phyloP scores from a whole-genome alignment of 2,113 vertebrate genomes.

The Spheniscus mendiculus region DNA sequence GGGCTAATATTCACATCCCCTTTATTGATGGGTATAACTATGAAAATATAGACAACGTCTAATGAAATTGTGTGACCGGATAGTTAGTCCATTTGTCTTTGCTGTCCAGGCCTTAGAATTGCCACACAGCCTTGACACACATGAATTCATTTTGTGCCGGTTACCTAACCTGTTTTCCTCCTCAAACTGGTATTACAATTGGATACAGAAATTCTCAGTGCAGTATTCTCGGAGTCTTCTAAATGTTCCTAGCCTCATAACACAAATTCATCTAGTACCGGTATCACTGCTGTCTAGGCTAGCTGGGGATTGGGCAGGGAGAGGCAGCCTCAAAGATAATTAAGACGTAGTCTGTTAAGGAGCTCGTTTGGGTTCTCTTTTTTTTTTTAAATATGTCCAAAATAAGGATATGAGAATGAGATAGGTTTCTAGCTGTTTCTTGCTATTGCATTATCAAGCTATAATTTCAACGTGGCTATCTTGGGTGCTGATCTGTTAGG shows the following conservation, averaged over 20 bases:
- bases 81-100: not conserved
- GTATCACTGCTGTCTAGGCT: not conserved
- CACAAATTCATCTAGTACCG: not conserved
- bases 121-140: not conserved
- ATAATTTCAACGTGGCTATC: not conserved
- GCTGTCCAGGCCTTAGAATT: not conserved
- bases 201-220: not conserved
- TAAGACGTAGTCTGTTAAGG: not conserved
- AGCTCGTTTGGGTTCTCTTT: not conserved
- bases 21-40: not conserved
- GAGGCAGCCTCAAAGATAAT: not conserved
- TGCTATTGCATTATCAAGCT: not conserved
- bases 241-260: not conserved
- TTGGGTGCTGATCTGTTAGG: not conserved
- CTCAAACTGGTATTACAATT: not conserved
- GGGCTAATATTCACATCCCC: not conserved
- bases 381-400: not conserved
- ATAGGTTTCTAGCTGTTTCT: not conserved
- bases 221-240: not conserved
- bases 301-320: not conserved
- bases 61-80: rapidly evolving
- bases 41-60: not conserved
- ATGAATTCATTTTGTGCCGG: not conserved
- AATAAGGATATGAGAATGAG: not conserved
- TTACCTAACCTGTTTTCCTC: not conserved